Base-by-base conservation (phyloP, 64 coral and sea anemone genomes). In the Astreopora myriophthalma region DNA sequence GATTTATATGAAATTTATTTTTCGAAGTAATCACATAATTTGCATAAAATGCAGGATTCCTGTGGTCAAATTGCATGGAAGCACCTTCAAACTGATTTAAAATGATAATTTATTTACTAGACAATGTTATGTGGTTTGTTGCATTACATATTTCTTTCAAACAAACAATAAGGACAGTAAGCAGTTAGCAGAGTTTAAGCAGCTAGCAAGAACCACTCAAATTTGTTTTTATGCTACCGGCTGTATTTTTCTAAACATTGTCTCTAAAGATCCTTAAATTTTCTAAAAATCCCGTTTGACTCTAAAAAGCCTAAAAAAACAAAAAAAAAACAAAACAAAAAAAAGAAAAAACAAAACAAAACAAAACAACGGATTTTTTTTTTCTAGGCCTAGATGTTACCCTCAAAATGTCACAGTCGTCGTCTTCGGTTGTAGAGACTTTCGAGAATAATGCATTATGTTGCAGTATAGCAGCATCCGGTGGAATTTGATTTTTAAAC, bases 1-100 rank as follows among this genome's bases (percentile, higher is more conserved):
- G 26, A 27, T 67, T 67, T 8, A 27, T 29, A 6, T 22, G 3
- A 67, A 27, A 22, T 27, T 62, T 5, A n/a, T 57, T 25, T 67
- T 67, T 67, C 63, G 63, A 67, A 67, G 26, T 67, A 27, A 67
- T 67, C 63, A 67, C 63, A 67, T 67, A 67, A 67, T 67, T 26
- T 67, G 63, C 63, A 67, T 67, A 67, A 27, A 67, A 67, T 67
- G 63, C 51, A 3, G 51, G 51, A 57, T 57, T 57, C 51, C 17
- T 57, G 51, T 57, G 51, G 17, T 19, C 9, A 57, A 57, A 57
- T 57, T 16, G 51, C 14, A 57, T 57, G 51, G 12, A 57, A 57
- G 17, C 51, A 57, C 51, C 14, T 57, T 57, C 51, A 57, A 57
- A 57, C 51, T 57, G 51, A 57, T 57, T 57, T 12, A 57, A 57